phyloP scores from a whole-genome alignment of 2,797 vertebrate species.

The Syngnathus rostellatus region DNA sequence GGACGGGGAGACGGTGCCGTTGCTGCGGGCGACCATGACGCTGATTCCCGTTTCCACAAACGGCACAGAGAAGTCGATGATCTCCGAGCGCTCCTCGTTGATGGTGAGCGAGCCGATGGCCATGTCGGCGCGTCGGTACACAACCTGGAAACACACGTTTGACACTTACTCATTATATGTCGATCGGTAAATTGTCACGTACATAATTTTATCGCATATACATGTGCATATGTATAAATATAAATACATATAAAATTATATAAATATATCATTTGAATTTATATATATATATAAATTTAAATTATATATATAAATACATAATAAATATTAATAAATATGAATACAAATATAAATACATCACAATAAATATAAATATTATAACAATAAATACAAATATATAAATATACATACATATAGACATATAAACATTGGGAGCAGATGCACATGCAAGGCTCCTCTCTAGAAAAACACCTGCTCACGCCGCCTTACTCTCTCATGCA shows the following conservation, averaged over 20 bases:
- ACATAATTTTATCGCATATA: neutral
- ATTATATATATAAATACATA: neutral
- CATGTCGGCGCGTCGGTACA: slow-evolving; percentile 94
- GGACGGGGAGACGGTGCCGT: slow-evolving; percentile 92
- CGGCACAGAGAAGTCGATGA: slow-evolving; percentile 95
- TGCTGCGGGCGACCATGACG: slow-evolving; percentile 96
- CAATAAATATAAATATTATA: no score
- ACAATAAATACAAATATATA: no score
- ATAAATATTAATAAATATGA: neutral
- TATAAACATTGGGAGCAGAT: neutral
- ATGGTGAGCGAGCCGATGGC: slow-evolving; percentile 98
- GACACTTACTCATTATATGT: neutral
- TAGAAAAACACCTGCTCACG: slow-evolving; percentile 50
- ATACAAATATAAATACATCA: neutral
- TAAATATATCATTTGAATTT: no score
- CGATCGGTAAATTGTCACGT: no score
- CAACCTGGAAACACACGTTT: slow-evolving; percentile 69
- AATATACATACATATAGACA: neutral
- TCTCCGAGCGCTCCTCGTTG: slow-evolving; percentile 94
- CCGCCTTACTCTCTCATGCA: slow-evolving; percentile 29
- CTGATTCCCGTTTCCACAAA: slow-evolving; percentile 98
- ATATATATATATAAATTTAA: no score
- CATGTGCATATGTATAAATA: neutral
- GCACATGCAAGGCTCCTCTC: slow-evolving; percentile 19
- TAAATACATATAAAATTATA: no score